Evolutionary conservation across 2,888 invertebrate species (phyloP), one percentile per base, ranked within the genome.

Genomic region (Cetonia aurata): DNA sequence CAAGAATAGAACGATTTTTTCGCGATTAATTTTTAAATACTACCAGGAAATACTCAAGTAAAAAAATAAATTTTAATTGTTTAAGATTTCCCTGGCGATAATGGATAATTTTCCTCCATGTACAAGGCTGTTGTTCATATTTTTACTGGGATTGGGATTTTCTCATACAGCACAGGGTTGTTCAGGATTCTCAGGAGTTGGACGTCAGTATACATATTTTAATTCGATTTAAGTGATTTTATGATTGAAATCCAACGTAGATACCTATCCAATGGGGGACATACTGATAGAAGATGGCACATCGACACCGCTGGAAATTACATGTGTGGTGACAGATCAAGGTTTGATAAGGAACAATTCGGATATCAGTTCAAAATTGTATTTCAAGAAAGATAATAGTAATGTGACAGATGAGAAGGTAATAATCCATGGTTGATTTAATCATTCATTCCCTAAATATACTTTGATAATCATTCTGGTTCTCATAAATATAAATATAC

Each of bases 281-380:
- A 82, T 84, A 71, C 81, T 85, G 66, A 81, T 92, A 60, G 85
- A 86, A 73, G 86, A 88, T 79, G 48, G 57, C 13, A 92, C 92
- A 1, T 59, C 70, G 31, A 79, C 87, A 25, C 86, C 91, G 1
- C 82, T 93, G 77, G 87, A 88, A 78, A 88, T 93, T 76, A 87
- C 85, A 71, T 93, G 93, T 82, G 85, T 88, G 70, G 85, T 92
- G 52, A 84, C 87, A 78, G 85, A 87, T 72, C 82, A 85, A 55
- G 83, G 84, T 71, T 80, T 82, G 0, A 81, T 85, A 19, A 83
- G 85, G 46, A 84, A 86, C 75, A 85, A 88, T 17, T 84, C 85
- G 77, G 89, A 90, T 80, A 81, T 87, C 10, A 85, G 86, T 73
- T 75, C 75, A 9, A 78, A 85, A 75, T 81, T 89, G 52, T 80